phyloP scores from a whole-genome alignment of 2,113 vertebrate species.

The Girardinichthys multiradiatus region DNA sequence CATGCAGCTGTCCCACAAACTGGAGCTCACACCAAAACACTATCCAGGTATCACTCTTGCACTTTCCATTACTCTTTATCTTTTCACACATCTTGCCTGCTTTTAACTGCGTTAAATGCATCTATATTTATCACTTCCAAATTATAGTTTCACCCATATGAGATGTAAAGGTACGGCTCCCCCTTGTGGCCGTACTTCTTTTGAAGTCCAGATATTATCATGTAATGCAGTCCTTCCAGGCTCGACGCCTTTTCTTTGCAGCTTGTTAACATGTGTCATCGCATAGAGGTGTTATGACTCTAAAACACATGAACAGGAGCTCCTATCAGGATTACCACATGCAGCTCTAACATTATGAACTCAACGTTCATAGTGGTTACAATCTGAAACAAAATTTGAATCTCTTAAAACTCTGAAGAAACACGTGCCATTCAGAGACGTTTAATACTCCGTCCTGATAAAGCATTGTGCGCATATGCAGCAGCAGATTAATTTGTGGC shows the following conservation, averaged over 20 bases:
- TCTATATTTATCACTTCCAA: not conserved
- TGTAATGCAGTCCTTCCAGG: not conserved
- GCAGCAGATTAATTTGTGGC: no score
- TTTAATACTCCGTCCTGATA: no score
- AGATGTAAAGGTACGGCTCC: constrained; percentile 33
- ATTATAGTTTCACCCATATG: not conserved
- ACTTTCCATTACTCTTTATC: not conserved
- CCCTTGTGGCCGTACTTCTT: constrained; percentile 38
- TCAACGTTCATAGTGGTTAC: no score
- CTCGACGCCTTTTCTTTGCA: not conserved
- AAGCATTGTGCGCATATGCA: no score
- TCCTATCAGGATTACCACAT: no score
- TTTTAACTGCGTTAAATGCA: not conserved
- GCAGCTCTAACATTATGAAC: no score
- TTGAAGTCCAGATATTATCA: not conserved
- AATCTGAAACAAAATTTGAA: no score
- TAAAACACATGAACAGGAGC: no score
- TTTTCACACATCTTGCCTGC: not conserved
- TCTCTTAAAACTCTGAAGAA: no score
- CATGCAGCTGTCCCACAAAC: constrained; percentile 96
- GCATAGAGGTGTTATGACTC: not conserved
- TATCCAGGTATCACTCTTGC: constrained; percentile 88
- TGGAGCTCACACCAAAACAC: constrained; percentile 97
- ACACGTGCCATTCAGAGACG: no score
- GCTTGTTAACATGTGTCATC: not conserved